A percentile compares a stretch with the other conserved stretches of the same genome.
Conservation (phyloP, 2,888 invertebrate species). For the Clunio marinus region DNA sequence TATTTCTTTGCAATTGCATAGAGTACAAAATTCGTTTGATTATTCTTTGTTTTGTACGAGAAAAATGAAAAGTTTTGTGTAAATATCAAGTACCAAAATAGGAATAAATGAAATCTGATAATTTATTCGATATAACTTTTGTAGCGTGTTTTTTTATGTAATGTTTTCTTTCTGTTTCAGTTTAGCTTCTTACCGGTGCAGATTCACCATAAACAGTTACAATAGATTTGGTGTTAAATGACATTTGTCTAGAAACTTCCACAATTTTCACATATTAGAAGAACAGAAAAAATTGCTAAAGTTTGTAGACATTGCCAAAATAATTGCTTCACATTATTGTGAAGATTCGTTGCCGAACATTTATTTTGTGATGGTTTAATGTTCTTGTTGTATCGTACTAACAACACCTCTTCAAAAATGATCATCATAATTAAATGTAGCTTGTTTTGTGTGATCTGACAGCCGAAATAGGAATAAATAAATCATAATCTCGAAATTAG, state of each 20-base stretch:
- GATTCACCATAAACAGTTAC: too few species aligned
- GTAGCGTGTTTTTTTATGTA: too few species aligned
- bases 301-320: not conserved
- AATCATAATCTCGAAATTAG: slow-evolving; percentile 32
- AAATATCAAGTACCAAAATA: slow-evolving; percentile 2
- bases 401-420: slow-evolving; percentile 6
- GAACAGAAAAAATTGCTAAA: too few species aligned
- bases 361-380: too few species aligned
- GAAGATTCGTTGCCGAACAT: too few species aligned
- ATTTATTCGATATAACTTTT: slow-evolving; percentile 10
- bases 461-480: slow-evolving; percentile 36
- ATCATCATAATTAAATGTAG: slow-evolving; percentile 36
- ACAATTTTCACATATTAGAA: too few species aligned
- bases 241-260: too few species aligned
- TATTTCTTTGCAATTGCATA: not conserved
- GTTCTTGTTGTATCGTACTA: too few species aligned
- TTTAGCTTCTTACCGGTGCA: too few species aligned
- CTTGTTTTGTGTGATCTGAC: slow-evolving; percentile 35
- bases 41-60: not conserved
- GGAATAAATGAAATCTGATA: not conserved
- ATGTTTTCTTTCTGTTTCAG: too few species aligned
- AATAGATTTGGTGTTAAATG: too few species aligned
- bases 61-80: not conserved
- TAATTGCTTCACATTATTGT: too few species aligned
- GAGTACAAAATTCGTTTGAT: not conserved